Evolutionary conservation across 2,113 vertebrate species (phyloP).

Genomic region (Pseudopodoces humilis): DNA sequence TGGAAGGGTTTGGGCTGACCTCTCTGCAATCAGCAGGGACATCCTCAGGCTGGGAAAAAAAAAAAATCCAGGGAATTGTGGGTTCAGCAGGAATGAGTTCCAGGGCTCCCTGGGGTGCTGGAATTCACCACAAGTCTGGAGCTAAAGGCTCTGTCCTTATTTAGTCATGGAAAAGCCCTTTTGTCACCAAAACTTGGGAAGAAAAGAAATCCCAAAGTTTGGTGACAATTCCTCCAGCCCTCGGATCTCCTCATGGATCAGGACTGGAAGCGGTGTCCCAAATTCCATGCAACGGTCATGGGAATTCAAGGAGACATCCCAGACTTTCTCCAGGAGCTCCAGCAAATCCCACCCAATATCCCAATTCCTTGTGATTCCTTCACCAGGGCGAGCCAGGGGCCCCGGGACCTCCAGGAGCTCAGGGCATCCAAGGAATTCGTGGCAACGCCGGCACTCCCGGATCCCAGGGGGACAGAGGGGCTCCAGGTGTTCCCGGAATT

Average conservation of each 20-base stretch:
- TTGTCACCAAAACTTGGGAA: neutral
- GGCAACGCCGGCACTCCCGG: slow-evolving; percentile 82
- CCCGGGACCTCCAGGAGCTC: slow-evolving; percentile 81
- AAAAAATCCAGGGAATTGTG: neutral
- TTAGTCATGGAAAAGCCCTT: neutral
- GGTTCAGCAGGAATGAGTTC: neutral
- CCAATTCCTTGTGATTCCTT: neutral
- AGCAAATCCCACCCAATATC: neutral
- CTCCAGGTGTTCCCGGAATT: slow-evolving; percentile 73
- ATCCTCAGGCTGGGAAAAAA: neutral
- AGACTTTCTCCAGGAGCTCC: neutral
- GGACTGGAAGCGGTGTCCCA: accelerated
- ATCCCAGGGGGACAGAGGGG: slow-evolving; percentile 76
- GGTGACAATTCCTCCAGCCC: neutral
- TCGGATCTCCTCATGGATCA: neutral
- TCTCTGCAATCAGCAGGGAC: neutral
- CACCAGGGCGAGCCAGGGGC: slow-evolving; percentile 84
- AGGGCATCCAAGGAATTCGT: slow-evolving; percentile 86
- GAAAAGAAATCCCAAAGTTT: neutral
- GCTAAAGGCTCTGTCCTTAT: neutral
- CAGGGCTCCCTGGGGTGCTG: neutral
- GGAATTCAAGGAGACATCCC: neutral
- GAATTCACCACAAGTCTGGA: neutral
- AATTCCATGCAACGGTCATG: accelerated
- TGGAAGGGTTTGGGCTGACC: neutral